phyloP scores from a whole-genome alignment of 1,140 invertebrate genomes.

The Pseudoatta argentina region DNA sequence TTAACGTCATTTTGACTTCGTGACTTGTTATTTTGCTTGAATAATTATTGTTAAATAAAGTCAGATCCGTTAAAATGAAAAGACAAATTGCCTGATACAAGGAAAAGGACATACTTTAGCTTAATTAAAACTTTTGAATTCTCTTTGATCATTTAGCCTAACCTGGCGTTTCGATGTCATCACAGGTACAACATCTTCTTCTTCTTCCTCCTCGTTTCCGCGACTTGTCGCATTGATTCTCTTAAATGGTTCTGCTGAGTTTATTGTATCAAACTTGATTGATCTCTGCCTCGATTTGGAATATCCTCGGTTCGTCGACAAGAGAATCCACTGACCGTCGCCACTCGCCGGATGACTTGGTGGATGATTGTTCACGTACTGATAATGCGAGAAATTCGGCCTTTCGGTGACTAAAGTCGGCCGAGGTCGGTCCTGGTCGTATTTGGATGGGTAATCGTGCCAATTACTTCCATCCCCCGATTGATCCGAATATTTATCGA shows the following conservation, averaged over 20 bases:
- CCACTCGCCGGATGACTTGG: conserved; percentile 88
- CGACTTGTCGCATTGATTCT: conserved; percentile 25
- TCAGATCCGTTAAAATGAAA: neutral
- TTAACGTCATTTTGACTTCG: too few relatives aligned
- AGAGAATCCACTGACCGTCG: conserved; percentile 91
- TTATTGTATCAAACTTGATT: conserved; percentile 83
- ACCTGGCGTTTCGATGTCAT: conserved; percentile 85
- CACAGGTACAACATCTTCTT: conserved; percentile 75
- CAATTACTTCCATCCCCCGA: conserved; percentile 75
- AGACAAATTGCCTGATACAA: neutral
- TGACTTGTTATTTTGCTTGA: too few relatives aligned
- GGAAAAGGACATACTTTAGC: neutral
- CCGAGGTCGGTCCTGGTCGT: conserved; percentile 68
- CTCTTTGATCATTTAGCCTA: conserved; percentile 76
- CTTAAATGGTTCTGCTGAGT: conserved; percentile 82
- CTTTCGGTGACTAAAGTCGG: conserved; percentile 75
- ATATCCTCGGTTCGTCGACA: conserved; percentile 92
- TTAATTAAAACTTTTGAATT: conserved; percentile 22
- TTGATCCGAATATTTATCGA: conserved; percentile 80
- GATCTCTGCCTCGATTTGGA: conserved; percentile 85
- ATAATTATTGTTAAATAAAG: neutral
- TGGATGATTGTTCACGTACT: conserved; percentile 82
- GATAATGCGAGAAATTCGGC: conserved; percentile 83
- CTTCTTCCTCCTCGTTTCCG: conserved; percentile 31
- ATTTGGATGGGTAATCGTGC: conserved; percentile 79